Conservation (phyloP, 2,113 vertebrate species). For the Silurus meridionalis region DNA sequence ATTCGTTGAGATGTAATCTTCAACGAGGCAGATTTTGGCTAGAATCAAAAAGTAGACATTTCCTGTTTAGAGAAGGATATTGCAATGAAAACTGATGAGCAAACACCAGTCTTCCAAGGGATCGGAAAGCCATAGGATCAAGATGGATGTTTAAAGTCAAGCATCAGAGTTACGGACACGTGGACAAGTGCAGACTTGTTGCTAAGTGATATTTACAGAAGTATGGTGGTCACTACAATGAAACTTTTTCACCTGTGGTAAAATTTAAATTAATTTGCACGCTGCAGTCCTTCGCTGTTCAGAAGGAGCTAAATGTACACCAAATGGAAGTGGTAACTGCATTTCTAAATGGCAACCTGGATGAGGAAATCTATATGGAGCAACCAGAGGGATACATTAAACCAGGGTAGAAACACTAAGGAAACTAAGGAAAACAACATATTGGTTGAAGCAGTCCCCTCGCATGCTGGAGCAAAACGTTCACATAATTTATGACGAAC, state of each 20-base stretch:
- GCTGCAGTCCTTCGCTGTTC: not conserved
- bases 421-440: not conserved
- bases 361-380: constrained; percentile 32
- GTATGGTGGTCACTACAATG: constrained; percentile 40
- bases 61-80: not conserved
- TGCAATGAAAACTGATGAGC: not conserved
- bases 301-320: constrained; percentile 8
- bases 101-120: constrained; percentile 28
- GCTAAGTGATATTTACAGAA: constrained; percentile 50
- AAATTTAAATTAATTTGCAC: not conserved
- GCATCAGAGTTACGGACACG: constrained; percentile 46
- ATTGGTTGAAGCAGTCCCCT: not conserved
- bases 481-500: constrained; percentile 20
- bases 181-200: constrained; percentile 54
- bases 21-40: too few relatives aligned
- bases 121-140: constrained; percentile 33
- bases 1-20: too few relatives aligned
- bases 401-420: not conserved
- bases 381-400: constrained; percentile 16
- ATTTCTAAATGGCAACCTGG: constrained; percentile 31
- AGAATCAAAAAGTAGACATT: not conserved
- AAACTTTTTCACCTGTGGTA: constrained; percentile 36
- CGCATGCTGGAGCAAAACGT: not conserved
- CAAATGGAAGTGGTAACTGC: constrained; percentile 21
- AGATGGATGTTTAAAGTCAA: not conserved